Evolutionary conservation across 2,888 invertebrate species (phyloP), one percentile per base, ranked within the genome.

Genomic region (Galerucella calmariensis): DNA sequence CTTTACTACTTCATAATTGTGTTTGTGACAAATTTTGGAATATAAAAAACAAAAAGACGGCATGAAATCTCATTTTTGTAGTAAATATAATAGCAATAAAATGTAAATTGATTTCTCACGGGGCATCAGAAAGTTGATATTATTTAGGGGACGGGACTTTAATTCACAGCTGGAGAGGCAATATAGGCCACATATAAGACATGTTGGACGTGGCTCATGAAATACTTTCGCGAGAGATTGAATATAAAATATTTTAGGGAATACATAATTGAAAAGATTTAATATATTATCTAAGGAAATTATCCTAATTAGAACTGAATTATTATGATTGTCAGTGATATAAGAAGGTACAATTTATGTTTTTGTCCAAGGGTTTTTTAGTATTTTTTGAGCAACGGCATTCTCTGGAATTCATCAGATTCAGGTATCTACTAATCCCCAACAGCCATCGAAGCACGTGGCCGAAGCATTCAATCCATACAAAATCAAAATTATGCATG

Each of bases 81-180:
- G 85, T 86, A 86, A 85, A 86, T 86, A 85, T 85, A 86, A 86
- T 86, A 86, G 85, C 85, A 86, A 86, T 86, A 86, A 86, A 86
- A 85, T 84, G 83, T 81, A 85, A 86, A 86, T 86, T 86, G 86
- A 86, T 86, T 86, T 86, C 86, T 86, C 86, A 86, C 84, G 86
- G 86, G 86, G 85, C 84, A 65, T 65, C 70, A 83, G 82, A 78
- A 81, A 81, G 84, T 80, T 79, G 78, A 83, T 80, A 81, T 82
- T 81, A 81, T 82, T 79, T 80, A 83, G 84, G 82, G 82, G 82
- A 81, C 79, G 80, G 75, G 77, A 79, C 78, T 82, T 79, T 78
- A 81, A 80, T 81, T 83, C 83, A 83, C 84, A 85, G 84, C 83
- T 83, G 84, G 83, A 82, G 81, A 81, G 81, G 80, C 80, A 82